Percentiles rank a stretch among this genome's conserved stretches.
Conservation (phyloP, 2,888 invertebrate genomes). For the Agrochola circellaris region DNA sequence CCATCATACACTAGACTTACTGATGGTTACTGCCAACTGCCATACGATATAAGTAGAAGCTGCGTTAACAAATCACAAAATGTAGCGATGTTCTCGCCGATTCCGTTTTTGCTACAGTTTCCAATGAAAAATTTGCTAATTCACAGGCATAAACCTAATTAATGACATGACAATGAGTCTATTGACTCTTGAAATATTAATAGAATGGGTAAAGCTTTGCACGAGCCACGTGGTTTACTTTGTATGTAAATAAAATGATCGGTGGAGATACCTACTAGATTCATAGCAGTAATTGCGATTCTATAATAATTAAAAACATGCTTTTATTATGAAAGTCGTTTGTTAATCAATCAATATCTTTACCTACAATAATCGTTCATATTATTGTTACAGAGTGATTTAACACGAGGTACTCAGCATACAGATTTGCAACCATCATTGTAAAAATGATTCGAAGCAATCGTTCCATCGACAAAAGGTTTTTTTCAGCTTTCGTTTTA, state of each 20-base stretch:
- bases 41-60: not conserved
- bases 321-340: not conserved
- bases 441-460: slow-evolving; percentile 4
- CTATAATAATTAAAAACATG: not conserved
- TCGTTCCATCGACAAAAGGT: slow-evolving; percentile 22
- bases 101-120: not conserved
- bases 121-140: not conserved
- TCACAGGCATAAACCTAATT: not conserved
- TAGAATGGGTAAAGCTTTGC: not conserved
- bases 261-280: not conserved
- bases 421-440: slow-evolving; percentile 1
- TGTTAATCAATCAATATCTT: not conserved
- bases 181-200: not conserved
- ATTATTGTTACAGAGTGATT: slow-evolving; percentile 3
- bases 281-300: not conserved
- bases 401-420: slow-evolving; percentile 8
- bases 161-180: not conserved
- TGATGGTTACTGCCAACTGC: not conserved
- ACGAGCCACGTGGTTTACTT: not conserved
- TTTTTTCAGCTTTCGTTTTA: slow-evolving; percentile 62
- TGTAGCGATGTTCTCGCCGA: not conserved
- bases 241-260: not conserved
- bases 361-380: too few relatives aligned
- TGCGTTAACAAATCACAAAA: not conserved
- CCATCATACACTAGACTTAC: not conserved